Evolutionary conservation across 2,797 vertebrate species (phyloP), one percentile per base, ranked within the genome.

Genomic region (Hyperoplus immaculatus): DNA sequence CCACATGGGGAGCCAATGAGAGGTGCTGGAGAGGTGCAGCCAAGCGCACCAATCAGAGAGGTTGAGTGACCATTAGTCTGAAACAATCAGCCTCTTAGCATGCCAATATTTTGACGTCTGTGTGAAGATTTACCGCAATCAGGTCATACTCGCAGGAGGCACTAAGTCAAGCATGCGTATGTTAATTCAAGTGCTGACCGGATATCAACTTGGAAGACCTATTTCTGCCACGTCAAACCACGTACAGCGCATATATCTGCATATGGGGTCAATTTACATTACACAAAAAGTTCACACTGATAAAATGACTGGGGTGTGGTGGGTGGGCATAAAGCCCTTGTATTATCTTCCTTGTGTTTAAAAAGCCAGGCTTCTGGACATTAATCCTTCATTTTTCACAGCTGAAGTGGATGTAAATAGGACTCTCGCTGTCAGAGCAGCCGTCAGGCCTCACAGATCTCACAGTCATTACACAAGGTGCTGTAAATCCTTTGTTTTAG

Each of bases 31-130:
- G 82, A 87, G 88, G 91, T 92, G 92, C 94, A 90, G 89, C 87
- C 85, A 93, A 93, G 94, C 94, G 91, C 82, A 87, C 93, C 91
- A 91, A 93, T 94, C 91, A 89, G 88, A 89, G 87, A 84, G 89
- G 86, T 91, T 83, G 93, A 91, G 87, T 93, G 94, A 95, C 95
- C 93, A 95, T 95, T 95, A 95, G 92, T 93, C 95, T 94, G 89
- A 95, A 95, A 95, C 95, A 91, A 95, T 96, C 94, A 94, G 90
- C 83, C 89, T 93, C 89, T 92, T 91, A 93, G 87, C 91, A 59
- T 82, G 92, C 74, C 83, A 69, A 75, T 92, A 92, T 94, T 91
- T 91, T 95, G 95, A 96, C 94, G 85, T 94, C 86, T 87, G 83
- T 80, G 81, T 69, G 70, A 75, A 85, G 81, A 92, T 80, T 85